phyloP scores from a whole-genome alignment of 2,888 invertebrate genomes.

The Opisthograptis luteolata region DNA sequence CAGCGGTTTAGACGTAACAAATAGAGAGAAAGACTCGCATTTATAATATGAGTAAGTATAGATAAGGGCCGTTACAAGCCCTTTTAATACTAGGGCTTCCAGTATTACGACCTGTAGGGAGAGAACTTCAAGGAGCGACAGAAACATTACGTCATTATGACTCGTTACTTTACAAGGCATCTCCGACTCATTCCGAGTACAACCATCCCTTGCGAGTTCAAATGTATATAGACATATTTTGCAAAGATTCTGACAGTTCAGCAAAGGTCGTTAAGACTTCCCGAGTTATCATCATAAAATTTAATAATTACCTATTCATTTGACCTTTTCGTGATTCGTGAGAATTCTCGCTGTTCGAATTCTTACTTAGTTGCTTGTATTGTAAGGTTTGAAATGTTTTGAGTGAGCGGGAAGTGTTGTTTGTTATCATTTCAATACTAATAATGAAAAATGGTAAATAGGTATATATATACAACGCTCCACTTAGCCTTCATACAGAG shows the following conservation, averaged over 20 bases:
- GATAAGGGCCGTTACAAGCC: constrained; percentile 6
- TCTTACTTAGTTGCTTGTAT: constrained; percentile 24
- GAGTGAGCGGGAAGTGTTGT: constrained; percentile 13
- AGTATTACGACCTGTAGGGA: constrained; percentile 1
- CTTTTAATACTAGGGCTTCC: neutral
- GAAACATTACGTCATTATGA: constrained; percentile 16
- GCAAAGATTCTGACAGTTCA: constrained; percentile 41
- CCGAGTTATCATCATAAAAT: constrained; percentile 58
- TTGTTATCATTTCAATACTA: constrained; percentile 45
- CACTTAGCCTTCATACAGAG: constrained; percentile 44
- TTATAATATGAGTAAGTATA: no score
- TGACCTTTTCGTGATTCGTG: constrained; percentile 46
- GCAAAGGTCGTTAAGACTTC: constrained; percentile 45
- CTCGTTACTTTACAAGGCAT: constrained; percentile 14
- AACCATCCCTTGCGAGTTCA: constrained; percentile 23
- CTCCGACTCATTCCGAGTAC: constrained; percentile 14
- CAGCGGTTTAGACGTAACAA: no score
- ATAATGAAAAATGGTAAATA: constrained; percentile 49
- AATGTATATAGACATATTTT: constrained; percentile 38
- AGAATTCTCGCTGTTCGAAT: constrained; percentile 33
- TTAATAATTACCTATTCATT: constrained; percentile 56
- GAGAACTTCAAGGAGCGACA: neutral
- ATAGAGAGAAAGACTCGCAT: no score
- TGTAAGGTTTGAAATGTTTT: constrained; percentile 35
- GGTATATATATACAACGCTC: constrained; percentile 38